Conservation (phyloP, 2,113 vertebrate species). For the Dolichallabes microphthalmus region DNA sequence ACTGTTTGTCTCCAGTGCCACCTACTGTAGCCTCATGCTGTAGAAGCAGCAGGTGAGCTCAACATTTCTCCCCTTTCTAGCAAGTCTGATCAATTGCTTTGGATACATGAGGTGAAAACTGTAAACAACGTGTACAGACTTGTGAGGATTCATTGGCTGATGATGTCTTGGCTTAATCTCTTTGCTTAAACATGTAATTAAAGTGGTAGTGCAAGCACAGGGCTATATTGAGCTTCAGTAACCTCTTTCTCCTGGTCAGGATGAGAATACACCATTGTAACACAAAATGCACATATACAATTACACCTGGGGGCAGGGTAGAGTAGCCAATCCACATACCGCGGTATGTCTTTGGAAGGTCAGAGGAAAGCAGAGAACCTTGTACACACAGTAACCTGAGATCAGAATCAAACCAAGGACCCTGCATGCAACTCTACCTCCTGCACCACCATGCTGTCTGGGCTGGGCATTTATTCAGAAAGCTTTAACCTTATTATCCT, state of each 20-base stretch:
- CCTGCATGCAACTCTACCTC: not conserved
- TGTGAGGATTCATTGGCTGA: not conserved
- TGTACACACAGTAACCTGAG: not conserved
- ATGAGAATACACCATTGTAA: not conserved
- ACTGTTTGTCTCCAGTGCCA: slow-evolving; percentile 48
- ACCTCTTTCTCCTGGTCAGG: not conserved
- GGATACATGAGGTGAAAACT: not conserved
- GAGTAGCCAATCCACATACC: not conserved
- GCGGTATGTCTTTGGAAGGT: not conserved
- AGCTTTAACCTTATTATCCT: not conserved
- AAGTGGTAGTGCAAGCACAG: not conserved
- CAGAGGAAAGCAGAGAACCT: not conserved
- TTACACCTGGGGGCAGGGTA: not conserved
- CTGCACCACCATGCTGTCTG: not conserved
- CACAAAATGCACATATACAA: not conserved
- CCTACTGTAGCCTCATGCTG: slow-evolving; percentile 24
- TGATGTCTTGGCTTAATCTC: not conserved
- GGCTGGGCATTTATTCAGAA: not conserved
- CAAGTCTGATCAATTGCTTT: not conserved
- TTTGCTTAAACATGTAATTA: not conserved
- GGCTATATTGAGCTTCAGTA: not conserved
- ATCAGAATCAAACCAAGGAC: not conserved
- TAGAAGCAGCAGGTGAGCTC: not conserved
- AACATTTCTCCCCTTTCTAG: no score
- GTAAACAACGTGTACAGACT: not conserved